A percentile compares a stretch with the other conserved stretches of the same genome.
phyloP scores from a whole-genome alignment of 2,888 invertebrate genomes.

The Pinctada fucata region DNA sequence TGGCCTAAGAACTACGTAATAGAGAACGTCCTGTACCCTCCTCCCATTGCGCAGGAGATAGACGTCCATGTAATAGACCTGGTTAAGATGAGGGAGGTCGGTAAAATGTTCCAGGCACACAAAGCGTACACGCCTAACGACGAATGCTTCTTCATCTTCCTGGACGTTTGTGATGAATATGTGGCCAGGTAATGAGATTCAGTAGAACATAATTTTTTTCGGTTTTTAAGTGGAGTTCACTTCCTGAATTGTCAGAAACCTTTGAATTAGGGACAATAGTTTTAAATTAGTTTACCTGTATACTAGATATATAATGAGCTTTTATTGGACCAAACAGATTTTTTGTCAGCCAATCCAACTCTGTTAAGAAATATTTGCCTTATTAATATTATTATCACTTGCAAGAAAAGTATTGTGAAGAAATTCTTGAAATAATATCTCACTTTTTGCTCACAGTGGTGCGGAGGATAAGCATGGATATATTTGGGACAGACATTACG shows the following conservation, averaged over 20 bases:
- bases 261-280: no score
- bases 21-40: constrained; percentile 86
- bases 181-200: constrained; percentile 84
- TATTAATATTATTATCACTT: no score
- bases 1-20: constrained; percentile 88
- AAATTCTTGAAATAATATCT: neutral
- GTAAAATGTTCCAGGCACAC: constrained; percentile 87
- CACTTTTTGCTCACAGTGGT: constrained; percentile 81
- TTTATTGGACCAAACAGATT: no score
- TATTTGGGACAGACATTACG: constrained; percentile 91
- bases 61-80: constrained; percentile 92
- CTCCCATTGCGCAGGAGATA: constrained; percentile 90
- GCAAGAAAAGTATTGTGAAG: neutral
- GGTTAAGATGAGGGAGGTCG: constrained; percentile 85
- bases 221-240: no score
- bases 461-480: constrained; percentile 90
- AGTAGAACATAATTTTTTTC: neutral
- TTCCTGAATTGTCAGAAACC: no score
- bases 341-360: no score
- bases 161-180: constrained; percentile 89
- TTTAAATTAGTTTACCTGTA: no score
- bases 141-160: constrained; percentile 91
- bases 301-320: no score
- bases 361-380: no score
- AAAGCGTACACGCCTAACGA: constrained; percentile 90